Base-by-base conservation (phyloP, 2,797 vertebrate genomes). In the Nannoperca australis region DNA sequence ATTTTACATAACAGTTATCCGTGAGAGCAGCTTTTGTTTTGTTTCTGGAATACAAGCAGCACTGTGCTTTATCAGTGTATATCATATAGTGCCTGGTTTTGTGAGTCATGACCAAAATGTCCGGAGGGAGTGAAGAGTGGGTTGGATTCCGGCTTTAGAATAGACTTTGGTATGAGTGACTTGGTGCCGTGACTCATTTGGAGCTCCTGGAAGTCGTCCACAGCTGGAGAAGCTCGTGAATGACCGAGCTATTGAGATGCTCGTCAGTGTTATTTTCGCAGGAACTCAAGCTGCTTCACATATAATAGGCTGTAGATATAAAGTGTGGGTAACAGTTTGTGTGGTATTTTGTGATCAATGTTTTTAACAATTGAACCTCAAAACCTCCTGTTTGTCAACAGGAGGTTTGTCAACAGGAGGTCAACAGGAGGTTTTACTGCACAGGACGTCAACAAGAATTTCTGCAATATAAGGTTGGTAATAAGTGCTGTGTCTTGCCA, bases 151-250 rank as follows among this genome's bases (percentile, higher is more conserved):
- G 51, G 49, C 51, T 84, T 71, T 58, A 27, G n/a, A 81, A 40
- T 13, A 55, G 63, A 71, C 51, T 60, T 53, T 65, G 64, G 47
- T 73, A 66, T 36, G 66, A 73, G 54, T 59, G 27, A 68, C 40
- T 76, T 42, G 22, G 7, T 42, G 40, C 42, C 0, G 11, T 88
- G 84, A 87, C 49, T 90, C 83, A 86, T 65, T 36, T 61, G 0
- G 8, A 78, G 71, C 49, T 79, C 76, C 61, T 79, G 65, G 79
- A 88, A 86, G 72, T 83, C 56, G 73, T 53, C 49, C 60, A 62
- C 90, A 90, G 83, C 82, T 87, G 79, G 62, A 83, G 61, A 84
- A 84, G 64, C 60, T 86, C 76, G 73, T 44, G 38, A 79, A 47
- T 73, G 76, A 53, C 22, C 69, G 24, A 14, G 71, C 63, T 62